phyloP scores from a whole-genome alignment of 2,797 vertebrate genomes.

The Poecilia picta region DNA sequence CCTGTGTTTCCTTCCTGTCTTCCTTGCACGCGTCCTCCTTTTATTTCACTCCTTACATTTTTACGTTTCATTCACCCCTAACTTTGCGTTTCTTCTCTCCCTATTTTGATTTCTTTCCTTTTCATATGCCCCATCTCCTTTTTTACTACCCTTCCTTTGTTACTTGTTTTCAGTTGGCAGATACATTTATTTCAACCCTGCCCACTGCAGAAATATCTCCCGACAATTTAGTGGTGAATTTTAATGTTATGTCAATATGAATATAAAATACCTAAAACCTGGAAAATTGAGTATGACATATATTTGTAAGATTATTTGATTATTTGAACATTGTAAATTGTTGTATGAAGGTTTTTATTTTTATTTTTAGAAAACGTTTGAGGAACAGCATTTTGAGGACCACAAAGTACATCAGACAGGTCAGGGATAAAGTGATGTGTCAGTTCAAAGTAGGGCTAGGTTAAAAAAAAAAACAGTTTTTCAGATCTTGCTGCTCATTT shows the following conservation, averaged over 20 bases:
- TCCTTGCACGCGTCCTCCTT: background rate
- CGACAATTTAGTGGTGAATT: background rate
- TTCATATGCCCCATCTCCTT: background rate
- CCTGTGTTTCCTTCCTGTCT: background rate
- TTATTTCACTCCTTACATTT: background rate
- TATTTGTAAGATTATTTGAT: background rate
- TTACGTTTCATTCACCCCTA: background rate
- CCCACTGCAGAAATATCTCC: slow-evolving; percentile 1
- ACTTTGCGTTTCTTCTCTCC: background rate
- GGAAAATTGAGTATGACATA: background rate
- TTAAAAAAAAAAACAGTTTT: background rate
- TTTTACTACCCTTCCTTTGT: background rate
- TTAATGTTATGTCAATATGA: background rate
- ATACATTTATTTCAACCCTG: background rate
- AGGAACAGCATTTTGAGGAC: background rate
- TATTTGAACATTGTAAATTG: background rate
- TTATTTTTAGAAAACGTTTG: background rate
- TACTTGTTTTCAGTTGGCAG: background rate
- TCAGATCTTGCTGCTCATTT: background rate
- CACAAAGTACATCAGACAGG: background rate
- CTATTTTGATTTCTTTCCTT: background rate
- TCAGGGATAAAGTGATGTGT: background rate
- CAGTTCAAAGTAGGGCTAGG: background rate
- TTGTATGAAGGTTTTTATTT: background rate
- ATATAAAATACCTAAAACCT: background rate